phyloP scores from a whole-genome alignment of 2,888 invertebrate species.

The Phasia obesa region DNA sequence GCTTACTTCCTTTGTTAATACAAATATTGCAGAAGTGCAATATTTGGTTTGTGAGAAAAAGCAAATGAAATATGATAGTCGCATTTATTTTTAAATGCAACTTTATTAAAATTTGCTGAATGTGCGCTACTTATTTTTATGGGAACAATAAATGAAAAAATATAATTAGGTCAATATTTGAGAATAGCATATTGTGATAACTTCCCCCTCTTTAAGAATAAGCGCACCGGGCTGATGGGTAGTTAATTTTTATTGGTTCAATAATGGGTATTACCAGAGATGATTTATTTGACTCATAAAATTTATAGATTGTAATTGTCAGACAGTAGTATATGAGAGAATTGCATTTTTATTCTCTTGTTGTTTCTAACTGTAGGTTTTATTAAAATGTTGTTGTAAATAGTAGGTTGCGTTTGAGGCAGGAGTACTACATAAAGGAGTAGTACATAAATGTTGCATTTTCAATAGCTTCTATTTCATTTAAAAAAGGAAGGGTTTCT shows the following conservation, averaged over 20 bases:
- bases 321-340: slow-evolving; percentile 12
- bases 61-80: too few species aligned
- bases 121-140: too few species aligned
- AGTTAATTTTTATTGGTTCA: slow-evolving; percentile 39
- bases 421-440: slow-evolving; percentile 65
- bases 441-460: slow-evolving; percentile 69
- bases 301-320: slow-evolving; percentile 14
- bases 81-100: too few species aligned
- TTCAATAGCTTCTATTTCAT: slow-evolving; percentile 68
- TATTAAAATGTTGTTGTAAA: slow-evolving; percentile 63
- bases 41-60: too few species aligned
- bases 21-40: too few species aligned
- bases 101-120: too few species aligned
- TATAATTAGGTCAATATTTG: neutral
- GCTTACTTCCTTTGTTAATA: too few species aligned
- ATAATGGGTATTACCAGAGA: too few species aligned
- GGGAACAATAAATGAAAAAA: neutral
- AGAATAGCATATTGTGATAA: slow-evolving; percentile 7
- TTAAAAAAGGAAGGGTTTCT: slow-evolving; percentile 68
- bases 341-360: slow-evolving; percentile 50
- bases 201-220: neutral
- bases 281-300: too few species aligned
- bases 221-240: slow-evolving; percentile 22
- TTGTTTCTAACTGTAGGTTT: slow-evolving; percentile 58
- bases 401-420: slow-evolving; percentile 59